Evolutionary conservation across 2,888 invertebrate species (phyloP).

Genomic region (Conops quadrifasciatus): DNA sequence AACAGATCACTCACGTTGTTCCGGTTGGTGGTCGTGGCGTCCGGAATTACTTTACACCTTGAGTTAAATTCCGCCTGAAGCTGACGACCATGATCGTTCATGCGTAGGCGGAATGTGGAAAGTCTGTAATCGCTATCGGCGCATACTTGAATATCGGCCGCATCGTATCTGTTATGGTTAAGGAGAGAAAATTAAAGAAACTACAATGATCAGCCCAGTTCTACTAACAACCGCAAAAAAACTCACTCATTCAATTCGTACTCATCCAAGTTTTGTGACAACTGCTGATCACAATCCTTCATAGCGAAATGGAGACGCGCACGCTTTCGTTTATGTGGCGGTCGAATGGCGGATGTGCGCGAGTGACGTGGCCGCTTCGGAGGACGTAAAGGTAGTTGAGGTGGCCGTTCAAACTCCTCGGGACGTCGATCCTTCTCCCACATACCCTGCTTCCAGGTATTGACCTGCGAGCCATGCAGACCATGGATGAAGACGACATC

Average conservation of each 20-base stretch:
- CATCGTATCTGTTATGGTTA: slow-evolving; percentile 57
- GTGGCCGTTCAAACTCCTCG: slow-evolving; percentile 62
- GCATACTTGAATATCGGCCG: slow-evolving; percentile 54
- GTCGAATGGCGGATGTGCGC: slow-evolving; percentile 53
- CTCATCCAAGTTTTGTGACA: slow-evolving; percentile 37
- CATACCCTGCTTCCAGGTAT: slow-evolving; percentile 84
- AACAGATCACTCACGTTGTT: too few species aligned
- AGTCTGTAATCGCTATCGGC: slow-evolving; percentile 62
- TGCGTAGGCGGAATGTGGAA: slow-evolving; percentile 61
- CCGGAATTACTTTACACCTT: slow-evolving; percentile 43
- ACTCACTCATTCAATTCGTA: slow-evolving; percentile 28
- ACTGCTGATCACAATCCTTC: slow-evolving; percentile 39
- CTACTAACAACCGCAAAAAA: background rate
- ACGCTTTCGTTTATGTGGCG: slow-evolving; percentile 59
- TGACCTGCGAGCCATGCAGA: slow-evolving; percentile 73
- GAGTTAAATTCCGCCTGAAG: slow-evolving; percentile 53
- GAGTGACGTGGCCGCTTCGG: slow-evolving; percentile 62
- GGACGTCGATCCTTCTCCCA: slow-evolving; percentile 68
- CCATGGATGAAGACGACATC: slow-evolving; percentile 87
- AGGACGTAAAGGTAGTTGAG: slow-evolving; percentile 61
- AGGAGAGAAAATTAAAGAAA: background rate
- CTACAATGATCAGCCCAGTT: too few species aligned
- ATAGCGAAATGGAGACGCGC: slow-evolving; percentile 50
- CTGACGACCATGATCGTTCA: slow-evolving; percentile 56
- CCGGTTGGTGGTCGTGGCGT: background rate